Evolutionary conservation across 1,140 invertebrate species (phyloP), one percentile per base, ranked within the genome.

Genomic region (Bradynema listronoti): DNA sequence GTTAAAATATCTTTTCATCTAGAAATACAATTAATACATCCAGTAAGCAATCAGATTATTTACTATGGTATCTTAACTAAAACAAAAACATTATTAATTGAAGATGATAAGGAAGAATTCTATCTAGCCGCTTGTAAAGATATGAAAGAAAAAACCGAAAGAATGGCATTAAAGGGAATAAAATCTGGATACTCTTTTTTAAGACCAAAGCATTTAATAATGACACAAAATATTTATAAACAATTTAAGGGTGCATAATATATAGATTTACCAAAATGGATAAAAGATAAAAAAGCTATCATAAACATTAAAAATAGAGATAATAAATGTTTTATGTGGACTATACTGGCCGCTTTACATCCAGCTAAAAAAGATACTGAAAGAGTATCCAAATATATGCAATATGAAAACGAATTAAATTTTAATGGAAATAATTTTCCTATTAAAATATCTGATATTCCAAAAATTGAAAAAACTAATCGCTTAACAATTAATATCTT

Each of bases 251-350:
- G 56, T 29, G 14, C 6, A 5, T 7, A 5, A 25, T 63, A 63
- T 45, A 69, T 63, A 14, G 30, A 33, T 24, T 19, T 63, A 34
- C 62, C 62, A 11, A 34, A 66, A 11, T 41, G 30, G 27, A 64
- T 64, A 3, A 43, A 61, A 61, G 42, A 64, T 64, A 64, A 64
- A 65, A 64, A 64, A 68, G 62, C 65, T 29, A 66, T 61, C 59
- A 52, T 59, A 4, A 61, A 61, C 52, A 56, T 61, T 41, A 16
- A 61, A 63, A 61, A 61, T 65, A 61, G 58, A 52, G 59, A 61
- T 27, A 14, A 61, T 41, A 61, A 67, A 33, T 61, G 59, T 66
- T 66, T 65, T 56, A 66, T 67, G 42, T 61, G 52, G 59, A 29
- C 7, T 16, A 29, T 61, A 52, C 42, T 61, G 29, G 58, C 59